phyloP scores from a whole-genome alignment of 2,797 vertebrate species.

The Lycodopsis pacificus region DNA sequence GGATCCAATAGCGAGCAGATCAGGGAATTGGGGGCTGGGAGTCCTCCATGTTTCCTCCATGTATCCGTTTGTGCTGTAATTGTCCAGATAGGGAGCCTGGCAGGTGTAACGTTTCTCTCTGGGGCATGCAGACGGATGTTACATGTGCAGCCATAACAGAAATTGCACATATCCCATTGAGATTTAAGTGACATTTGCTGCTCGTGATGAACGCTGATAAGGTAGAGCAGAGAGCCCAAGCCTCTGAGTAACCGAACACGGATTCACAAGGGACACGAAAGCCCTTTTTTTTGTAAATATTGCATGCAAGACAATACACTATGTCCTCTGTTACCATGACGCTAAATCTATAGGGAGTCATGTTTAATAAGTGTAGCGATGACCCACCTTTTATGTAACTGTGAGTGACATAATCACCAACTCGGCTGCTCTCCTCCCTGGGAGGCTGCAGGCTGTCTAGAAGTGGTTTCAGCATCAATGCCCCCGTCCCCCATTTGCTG shows the following conservation, averaged over 20 bases:
- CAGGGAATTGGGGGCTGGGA: conserved; percentile 4
- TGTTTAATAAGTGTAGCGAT: conserved; percentile 56
- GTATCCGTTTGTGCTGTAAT: conserved; percentile 18
- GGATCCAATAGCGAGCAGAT: conserved; percentile 39
- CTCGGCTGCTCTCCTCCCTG: conserved; percentile 62
- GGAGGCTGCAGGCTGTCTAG: conserved; percentile 66
- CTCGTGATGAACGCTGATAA: conserved; percentile 10
- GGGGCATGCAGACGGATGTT: background rate
- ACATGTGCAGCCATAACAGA: conserved; percentile 3
- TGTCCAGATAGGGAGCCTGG: conserved; percentile 26
- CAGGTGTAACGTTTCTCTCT: conserved; percentile 9
- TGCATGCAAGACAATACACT: conserved; percentile 12
- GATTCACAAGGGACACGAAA: conserved; percentile 2
- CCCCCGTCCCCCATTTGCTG: conserved; percentile 51
- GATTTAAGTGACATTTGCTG: background rate
- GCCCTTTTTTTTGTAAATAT: conserved; percentile 29
- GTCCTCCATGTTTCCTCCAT: conserved; percentile 5
- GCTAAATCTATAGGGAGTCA: conserved; percentile 33
- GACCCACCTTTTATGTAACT: conserved; percentile 75
- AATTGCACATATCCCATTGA: background rate
- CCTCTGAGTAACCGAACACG: background rate
- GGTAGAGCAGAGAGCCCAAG: background rate
- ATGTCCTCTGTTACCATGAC: conserved; percentile 29
- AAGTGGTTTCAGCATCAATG: conserved; percentile 59
- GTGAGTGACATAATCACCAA: conserved; percentile 70